These are phyloP conservation scores for Podabrus alpinus DNA, from an alignment of 2,888 invertebrate genomes.

Conservation along the genomic window DNA sequence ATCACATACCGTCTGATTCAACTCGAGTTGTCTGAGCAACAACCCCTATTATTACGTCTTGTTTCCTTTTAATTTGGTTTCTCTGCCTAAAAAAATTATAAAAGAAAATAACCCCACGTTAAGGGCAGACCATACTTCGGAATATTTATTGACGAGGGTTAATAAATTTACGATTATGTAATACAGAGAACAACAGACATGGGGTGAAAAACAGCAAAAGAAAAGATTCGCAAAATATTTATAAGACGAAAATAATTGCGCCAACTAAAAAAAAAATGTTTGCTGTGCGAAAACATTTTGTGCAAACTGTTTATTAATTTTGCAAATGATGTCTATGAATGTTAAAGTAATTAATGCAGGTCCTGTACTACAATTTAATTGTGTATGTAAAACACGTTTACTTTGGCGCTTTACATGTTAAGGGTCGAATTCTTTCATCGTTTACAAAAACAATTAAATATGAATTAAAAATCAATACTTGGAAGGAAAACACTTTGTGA, in stretches of 20 bases:
- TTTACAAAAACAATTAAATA: background rate
- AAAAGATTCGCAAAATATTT: background rate
- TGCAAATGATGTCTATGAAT: background rate
- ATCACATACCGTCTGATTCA: background rate
- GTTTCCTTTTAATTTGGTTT: background rate
- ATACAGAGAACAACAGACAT: background rate
- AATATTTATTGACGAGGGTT: conserved; percentile 3
- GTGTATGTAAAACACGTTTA: background rate
- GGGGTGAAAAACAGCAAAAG: background rate
- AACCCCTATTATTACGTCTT: background rate
- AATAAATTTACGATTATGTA: conserved; percentile 4
- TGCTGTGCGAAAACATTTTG: background rate
- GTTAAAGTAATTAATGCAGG: background rate
- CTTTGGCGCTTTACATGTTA: background rate
- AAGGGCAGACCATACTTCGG: background rate
- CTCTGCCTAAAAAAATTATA: background rate
- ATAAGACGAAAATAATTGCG: background rate
- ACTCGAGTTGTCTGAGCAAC: background rate
- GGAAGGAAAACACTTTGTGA: background rate
- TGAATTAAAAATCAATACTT: background rate
- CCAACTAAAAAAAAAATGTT: background rate
- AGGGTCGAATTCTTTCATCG: background rate
- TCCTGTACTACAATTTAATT: background rate
- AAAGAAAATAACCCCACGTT: background rate
- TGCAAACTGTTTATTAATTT: background rate